Conservation (phyloP, 2,797 vertebrate genomes). For the Melanogrammus aeglefinus region DNA sequence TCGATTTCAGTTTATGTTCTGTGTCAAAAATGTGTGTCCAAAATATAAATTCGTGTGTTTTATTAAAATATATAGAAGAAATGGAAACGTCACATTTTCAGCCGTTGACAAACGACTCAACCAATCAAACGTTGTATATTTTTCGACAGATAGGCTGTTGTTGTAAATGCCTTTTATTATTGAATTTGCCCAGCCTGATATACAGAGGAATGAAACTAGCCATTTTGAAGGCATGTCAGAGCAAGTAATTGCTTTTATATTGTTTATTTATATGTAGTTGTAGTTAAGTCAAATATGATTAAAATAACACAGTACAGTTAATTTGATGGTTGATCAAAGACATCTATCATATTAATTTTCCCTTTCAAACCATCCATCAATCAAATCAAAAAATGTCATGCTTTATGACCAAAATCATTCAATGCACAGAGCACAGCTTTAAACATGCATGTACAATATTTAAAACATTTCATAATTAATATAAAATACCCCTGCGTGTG, state of each 20-base stretch:
- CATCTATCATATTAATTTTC: constrained; percentile 8
- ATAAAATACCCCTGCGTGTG: not conserved
- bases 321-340: constrained; percentile 3
- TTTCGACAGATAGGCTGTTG: not conserved
- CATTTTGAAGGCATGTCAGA: not conserved
- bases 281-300: not conserved
- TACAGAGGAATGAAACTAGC: not conserved
- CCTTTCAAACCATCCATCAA: constrained; percentile 7
- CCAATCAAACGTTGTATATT: not conserved
- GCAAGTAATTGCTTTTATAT: not conserved
- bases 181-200: not conserved
- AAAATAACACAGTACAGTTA: not conserved
- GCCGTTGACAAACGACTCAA: not conserved
- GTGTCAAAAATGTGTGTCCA: constrained; percentile 23
- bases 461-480: not conserved
- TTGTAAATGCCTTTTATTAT: not conserved
- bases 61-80: not conserved
- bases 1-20: constrained; percentile 43
- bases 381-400: not conserved
- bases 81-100: not conserved
- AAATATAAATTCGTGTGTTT: constrained; percentile 6
- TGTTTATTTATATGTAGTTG: not conserved
- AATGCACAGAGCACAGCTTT: not conserved
- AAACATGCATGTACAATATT: not conserved
- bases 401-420: not conserved